Evolutionary conservation across 2,113 vertebrate genomes (phyloP).

Genomic region (Lichenostomus cassidix): DNA sequence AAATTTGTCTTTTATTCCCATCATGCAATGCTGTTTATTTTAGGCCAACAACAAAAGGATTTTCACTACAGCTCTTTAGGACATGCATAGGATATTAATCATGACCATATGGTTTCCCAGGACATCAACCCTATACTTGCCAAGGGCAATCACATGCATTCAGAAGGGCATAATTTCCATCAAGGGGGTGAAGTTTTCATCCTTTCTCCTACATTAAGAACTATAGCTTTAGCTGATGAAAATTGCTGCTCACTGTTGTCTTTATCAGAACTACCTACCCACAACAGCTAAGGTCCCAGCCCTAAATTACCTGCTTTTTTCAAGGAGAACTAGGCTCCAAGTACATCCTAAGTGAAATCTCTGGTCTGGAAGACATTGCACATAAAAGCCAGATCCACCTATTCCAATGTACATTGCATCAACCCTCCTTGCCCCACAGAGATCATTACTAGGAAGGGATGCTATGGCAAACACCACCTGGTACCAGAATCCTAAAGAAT

Average conservation of each 20-base stretch:
- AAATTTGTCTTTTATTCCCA: background rate
- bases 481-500: background rate
- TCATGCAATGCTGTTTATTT: background rate
- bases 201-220: background rate
- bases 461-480: background rate
- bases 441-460: background rate
- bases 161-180: background rate
- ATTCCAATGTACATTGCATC: background rate
- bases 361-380: background rate
- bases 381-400: background rate
- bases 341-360: background rate
- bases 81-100: constrained; percentile 1
- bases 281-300: background rate
- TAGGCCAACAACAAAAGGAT: background rate
- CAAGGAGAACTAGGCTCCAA: background rate
- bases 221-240: background rate
- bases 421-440: background rate
- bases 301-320: background rate
- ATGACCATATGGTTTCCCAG: background rate
- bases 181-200: background rate
- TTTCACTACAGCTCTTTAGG: background rate
- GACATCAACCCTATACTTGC: background rate
- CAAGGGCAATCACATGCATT: background rate
- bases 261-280: background rate
- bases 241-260: background rate